These are phyloP conservation scores for Philonicus albiceps DNA, from an alignment of 2,888 invertebrate species.

Conservation along the genomic window DNA sequence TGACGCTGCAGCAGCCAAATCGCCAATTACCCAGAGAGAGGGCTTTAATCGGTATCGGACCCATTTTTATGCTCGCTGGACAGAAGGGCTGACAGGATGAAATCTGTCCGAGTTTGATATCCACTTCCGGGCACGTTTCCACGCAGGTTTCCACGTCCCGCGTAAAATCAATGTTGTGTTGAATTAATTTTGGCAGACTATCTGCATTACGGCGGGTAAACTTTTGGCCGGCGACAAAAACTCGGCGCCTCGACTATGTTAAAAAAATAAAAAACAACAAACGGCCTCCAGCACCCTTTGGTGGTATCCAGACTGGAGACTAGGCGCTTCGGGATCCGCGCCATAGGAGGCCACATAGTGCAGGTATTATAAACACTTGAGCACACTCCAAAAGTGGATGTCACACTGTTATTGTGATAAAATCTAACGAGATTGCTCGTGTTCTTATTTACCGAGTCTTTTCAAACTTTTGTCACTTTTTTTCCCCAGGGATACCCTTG, in stretches of 20 bases:
- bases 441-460: constrained; percentile 37
- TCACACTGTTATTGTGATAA: constrained; percentile 24
- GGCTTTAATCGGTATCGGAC: neutral
- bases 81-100: neutral
- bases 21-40: neutral
- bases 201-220: neutral
- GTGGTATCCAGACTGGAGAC: neutral
- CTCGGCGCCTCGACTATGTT: neutral
- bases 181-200: neutral
- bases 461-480: constrained; percentile 13
- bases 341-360: neutral
- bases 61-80: neutral
- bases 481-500: neutral
- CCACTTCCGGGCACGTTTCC: constrained; percentile 17
- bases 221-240: neutral
- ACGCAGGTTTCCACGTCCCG: neutral
- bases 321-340: neutral
- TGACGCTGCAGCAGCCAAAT: neutral
- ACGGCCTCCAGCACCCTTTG: neutral
- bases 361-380: neutral
- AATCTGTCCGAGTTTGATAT: neutral
- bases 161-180: neutral
- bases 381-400: constrained; percentile 6
- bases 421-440: constrained; percentile 37
- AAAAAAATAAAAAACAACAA: too few species aligned